These are phyloP conservation scores for Alethe castanea DNA, from an alignment of 2,113 vertebrate species.

Conservation along the genomic window DNA sequence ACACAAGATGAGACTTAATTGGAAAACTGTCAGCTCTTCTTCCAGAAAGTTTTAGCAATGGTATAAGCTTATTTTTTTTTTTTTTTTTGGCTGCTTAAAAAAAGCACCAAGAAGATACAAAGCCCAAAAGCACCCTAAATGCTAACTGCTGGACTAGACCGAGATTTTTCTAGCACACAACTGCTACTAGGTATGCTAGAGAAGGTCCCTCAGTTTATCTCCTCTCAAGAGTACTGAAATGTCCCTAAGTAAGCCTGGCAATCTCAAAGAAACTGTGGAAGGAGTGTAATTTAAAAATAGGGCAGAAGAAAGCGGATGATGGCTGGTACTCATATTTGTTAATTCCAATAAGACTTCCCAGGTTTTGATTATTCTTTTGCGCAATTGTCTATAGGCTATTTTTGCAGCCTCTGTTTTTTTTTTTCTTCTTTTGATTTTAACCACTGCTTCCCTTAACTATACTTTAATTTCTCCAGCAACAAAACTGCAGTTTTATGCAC, in stretches of 20 bases:
- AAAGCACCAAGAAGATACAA: background rate
- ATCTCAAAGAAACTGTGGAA: background rate
- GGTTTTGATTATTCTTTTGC: background rate
- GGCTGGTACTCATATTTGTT: background rate
- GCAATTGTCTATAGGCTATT: background rate
- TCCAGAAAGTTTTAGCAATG: conserved; percentile 65
- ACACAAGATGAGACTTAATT: conserved; percentile 73
- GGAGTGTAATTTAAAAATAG: background rate
- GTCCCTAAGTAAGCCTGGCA: background rate
- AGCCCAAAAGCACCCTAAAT: background rate
- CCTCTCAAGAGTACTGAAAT: background rate
- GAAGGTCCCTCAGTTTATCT: background rate
- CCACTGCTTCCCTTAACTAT: background rate
- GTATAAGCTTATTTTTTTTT: background rate
- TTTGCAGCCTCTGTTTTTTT: background rate
- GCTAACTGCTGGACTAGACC: conserved; percentile 8
- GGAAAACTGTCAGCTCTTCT: conserved; percentile 69
- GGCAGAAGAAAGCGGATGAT: background rate
- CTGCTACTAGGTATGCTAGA: background rate
- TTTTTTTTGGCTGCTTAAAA: background rate
- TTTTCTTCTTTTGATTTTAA: background rate
- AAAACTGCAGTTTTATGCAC: background rate
- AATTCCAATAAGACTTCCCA: background rate
- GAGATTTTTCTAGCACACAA: background rate
- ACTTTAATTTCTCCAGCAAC: background rate